Evolutionary conservation across 2,113 vertebrate genomes (phyloP).

Genomic region (Balaeniceps rex): DNA sequence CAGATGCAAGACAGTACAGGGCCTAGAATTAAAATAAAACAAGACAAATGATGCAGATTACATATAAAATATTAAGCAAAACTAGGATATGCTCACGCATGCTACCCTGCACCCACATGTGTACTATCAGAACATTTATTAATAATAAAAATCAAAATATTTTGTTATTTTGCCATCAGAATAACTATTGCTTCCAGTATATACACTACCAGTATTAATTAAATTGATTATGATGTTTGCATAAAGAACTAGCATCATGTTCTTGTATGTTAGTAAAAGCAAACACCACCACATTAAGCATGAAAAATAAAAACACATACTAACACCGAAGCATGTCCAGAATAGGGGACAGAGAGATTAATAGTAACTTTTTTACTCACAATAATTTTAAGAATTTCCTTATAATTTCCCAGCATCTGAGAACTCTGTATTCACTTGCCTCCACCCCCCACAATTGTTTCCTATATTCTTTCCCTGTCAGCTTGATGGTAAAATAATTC

Average conservation of each 20-base stretch:
- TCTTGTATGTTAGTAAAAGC: neutral
- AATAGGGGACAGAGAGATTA: neutral
- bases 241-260: neutral
- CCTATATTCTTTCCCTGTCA: neutral
- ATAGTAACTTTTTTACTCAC: neutral
- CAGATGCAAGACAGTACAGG: neutral
- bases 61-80: neutral
- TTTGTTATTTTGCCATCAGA: neutral
- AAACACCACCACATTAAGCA: neutral
- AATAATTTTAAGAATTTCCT: neutral
- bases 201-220: neutral
- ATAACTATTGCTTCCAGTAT: neutral
- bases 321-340: neutral
- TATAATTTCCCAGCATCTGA: neutral
- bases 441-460: neutral
- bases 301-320: neutral
- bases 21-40: neutral
- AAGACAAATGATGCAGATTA: neutral
- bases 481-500: neutral
- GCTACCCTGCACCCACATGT: neutral
- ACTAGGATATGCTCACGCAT: neutral
- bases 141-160: neutral
- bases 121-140: neutral
- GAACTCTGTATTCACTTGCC: neutral
- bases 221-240: neutral